These are phyloP conservation scores for Tachypleus tridentatus DNA, from an alignment of 1,140 invertebrate species.

Conservation along the genomic window DNA sequence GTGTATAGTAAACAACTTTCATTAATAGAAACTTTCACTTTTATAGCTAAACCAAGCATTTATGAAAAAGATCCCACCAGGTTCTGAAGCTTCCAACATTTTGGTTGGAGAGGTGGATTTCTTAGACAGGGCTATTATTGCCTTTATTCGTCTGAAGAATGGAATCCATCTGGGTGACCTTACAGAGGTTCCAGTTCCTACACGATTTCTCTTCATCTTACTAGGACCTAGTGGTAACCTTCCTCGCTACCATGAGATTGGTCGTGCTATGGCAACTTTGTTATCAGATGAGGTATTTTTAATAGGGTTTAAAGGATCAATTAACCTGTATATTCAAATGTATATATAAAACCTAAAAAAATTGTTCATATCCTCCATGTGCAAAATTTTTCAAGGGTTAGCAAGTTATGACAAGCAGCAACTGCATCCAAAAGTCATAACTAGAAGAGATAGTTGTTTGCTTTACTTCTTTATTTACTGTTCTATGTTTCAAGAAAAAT, in stretches of 20 bases:
- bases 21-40: no score
- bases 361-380: no score
- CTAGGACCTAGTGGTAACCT: slow-evolving; percentile 71
- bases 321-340: no score
- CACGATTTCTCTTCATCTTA: slow-evolving; percentile 87
- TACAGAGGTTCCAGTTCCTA: slow-evolving; percentile 94
- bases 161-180: slow-evolving; percentile 84
- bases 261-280: slow-evolving; percentile 92
- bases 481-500: no score
- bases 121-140: slow-evolving; percentile 76
- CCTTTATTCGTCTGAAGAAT: slow-evolving; percentile 81
- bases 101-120: slow-evolving; percentile 96
- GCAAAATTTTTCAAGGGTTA: no score
- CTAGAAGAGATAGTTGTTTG: no score
- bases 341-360: no score
- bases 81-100: slow-evolving; percentile 93
- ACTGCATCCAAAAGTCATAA: no score
- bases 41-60: slow-evolving; percentile 64
- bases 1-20: no score
- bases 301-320: no score
- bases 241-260: slow-evolving; percentile 90
- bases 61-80: slow-evolving; percentile 93
- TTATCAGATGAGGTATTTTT: slow-evolving; percentile 82
- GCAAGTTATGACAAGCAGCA: no score
- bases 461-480: no score